Evolutionary conservation across 2,797 vertebrate genomes (phyloP).

Genomic region (Poecilia gillii): DNA sequence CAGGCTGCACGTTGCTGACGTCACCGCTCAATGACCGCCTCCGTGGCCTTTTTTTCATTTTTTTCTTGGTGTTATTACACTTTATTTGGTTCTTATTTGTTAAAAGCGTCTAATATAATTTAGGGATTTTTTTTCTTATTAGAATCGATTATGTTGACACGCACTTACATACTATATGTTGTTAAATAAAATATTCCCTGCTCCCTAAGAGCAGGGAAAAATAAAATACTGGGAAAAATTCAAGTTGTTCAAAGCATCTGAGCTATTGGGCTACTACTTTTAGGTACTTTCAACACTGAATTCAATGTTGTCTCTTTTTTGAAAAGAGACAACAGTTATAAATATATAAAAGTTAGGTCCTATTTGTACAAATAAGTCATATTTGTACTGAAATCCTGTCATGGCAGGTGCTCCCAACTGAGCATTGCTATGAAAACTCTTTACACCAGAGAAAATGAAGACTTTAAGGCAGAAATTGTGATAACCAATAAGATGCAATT

Average conservation of each 20-base stretch:
- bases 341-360: background rate
- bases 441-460: background rate
- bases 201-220: background rate
- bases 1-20: constrained; percentile 60
- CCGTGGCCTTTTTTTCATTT: background rate
- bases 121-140: background rate
- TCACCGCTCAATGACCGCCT: constrained; percentile 19
- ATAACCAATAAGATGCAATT: background rate
- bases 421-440: background rate
- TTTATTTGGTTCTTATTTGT: background rate
- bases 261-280: background rate
- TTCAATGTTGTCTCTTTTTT: background rate
- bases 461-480: background rate
- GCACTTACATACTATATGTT: background rate
- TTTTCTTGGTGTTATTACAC: background rate
- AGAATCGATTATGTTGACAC: background rate
- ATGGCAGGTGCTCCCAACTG: background rate
- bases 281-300: background rate
- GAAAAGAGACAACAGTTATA: background rate
- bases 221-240: background rate
- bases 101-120: background rate
- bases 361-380: background rate
- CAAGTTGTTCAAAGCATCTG: background rate
- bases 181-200: background rate
- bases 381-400: background rate